phyloP scores from a whole-genome alignment of 1,140 invertebrate species.

The Stegodyphus dumicola region DNA sequence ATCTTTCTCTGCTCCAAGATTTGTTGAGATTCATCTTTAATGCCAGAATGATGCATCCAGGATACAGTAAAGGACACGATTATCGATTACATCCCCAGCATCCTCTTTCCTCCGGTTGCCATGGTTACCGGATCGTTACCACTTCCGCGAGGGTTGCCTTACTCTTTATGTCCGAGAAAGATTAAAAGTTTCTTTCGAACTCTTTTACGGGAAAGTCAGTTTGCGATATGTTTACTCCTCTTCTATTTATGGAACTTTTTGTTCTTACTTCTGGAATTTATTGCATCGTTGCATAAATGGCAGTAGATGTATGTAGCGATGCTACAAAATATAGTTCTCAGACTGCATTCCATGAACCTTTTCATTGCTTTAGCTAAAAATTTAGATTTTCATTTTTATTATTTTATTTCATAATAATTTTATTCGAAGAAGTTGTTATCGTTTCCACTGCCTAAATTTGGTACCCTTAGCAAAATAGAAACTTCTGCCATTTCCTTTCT shows the following conservation, averaged over 20 bases:
- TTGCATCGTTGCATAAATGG: background rate
- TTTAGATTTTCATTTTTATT: no score
- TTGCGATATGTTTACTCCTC: background rate
- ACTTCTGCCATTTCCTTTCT: no score
- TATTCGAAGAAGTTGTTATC: no score
- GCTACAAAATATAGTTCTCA: no score
- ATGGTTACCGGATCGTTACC: conserved; percentile 23
- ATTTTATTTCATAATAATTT: no score
- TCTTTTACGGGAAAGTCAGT: background rate
- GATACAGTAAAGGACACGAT: background rate
- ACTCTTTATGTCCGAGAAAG: background rate
- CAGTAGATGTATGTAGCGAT: no score
- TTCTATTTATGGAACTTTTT: background rate
- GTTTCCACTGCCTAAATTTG: no score
- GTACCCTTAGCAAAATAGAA: no score
- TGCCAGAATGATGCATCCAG: background rate
- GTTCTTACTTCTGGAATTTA: background rate
- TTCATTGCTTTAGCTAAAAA: no score
- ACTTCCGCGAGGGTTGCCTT: background rate
- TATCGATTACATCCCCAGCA: conserved; percentile 49
- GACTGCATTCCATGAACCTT: no score
- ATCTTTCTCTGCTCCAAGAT: background rate
- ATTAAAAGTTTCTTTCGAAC: background rate
- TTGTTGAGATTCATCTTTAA: conserved; percentile 23
- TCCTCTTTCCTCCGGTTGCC: conserved; percentile 23